Conservation (phyloP, 2,888 invertebrate genomes). For the Drosophila bunnanda region DNA sequence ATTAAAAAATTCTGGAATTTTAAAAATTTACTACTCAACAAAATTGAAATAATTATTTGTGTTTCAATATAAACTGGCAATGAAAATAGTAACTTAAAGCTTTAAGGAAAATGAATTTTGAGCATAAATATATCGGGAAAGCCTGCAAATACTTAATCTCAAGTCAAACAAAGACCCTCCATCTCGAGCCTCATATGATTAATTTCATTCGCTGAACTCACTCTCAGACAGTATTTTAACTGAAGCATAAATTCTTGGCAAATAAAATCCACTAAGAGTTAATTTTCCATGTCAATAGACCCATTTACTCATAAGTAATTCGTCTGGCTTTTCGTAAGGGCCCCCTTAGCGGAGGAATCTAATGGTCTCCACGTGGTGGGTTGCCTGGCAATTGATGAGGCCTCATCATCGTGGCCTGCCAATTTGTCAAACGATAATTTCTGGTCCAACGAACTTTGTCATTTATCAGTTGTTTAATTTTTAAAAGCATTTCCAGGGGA, state of each 20-base stretch:
- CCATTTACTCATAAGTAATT: constrained; percentile 46
- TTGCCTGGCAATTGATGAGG: constrained; percentile 62
- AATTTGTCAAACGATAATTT: constrained; percentile 74
- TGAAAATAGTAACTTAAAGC: not conserved
- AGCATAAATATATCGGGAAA: not conserved
- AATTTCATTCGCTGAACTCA: constrained; percentile 2
- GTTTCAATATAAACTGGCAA: not conserved
- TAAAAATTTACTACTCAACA: too few relatives aligned
- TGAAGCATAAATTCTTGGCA: constrained; percentile 8
- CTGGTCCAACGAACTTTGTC: constrained; percentile 63
- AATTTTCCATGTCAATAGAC: constrained; percentile 50
- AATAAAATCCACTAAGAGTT: constrained; percentile 20
- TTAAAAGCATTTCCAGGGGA: constrained; percentile 54
- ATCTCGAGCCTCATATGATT: not conserved
- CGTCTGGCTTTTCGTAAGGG: constrained; percentile 34
- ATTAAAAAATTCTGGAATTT: not conserved
- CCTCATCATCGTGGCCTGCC: constrained; percentile 49
- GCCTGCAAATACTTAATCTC: not conserved
- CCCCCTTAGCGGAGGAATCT: not conserved
- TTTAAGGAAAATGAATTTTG: not conserved
- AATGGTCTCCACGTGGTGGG: constrained; percentile 29
- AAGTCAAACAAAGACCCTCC: not conserved
- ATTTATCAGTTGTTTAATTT: constrained; percentile 78
- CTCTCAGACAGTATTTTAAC: constrained; percentile 8
- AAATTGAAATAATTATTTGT: not conserved